Evolutionary conservation across 1,140 invertebrate species (phyloP).

Genomic region (Tetramorium parvispinum): DNA sequence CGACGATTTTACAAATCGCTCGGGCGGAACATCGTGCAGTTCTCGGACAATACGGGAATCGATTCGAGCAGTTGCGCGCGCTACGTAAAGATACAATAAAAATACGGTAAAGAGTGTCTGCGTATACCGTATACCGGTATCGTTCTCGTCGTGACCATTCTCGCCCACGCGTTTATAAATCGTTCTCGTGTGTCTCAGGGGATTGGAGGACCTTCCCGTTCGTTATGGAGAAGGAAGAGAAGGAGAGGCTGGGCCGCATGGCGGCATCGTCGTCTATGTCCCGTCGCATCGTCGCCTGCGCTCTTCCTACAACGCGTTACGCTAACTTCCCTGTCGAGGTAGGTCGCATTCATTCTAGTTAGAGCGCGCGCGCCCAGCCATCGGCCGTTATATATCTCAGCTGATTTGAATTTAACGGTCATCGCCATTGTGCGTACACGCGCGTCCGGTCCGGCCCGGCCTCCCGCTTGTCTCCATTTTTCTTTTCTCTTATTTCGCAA

Average conservation of each 20-base stretch:
- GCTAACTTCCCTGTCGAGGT: slow-evolving; percentile 14
- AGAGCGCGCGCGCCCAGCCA: slow-evolving; percentile 68
- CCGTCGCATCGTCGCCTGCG: neutral
- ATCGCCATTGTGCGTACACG: slow-evolving; percentile 76
- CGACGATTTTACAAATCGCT: neutral
- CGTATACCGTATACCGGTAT: slow-evolving; percentile 45
- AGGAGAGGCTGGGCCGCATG: neutral
- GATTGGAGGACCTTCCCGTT: slow-evolving; percentile 19
- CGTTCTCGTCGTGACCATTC: slow-evolving; percentile 65
- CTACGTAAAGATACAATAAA: neutral
- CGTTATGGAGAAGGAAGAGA: neutral
- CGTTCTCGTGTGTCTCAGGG: slow-evolving; percentile 44
- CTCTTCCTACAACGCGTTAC: slow-evolving; percentile 59
- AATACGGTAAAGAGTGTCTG: neutral
- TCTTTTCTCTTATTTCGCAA: slow-evolving; percentile 36
- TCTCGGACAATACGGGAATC: neutral
- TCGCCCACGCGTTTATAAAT: slow-evolving; percentile 73
- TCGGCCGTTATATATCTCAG: slow-evolving; percentile 77
- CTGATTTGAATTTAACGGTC: slow-evolving; percentile 83
- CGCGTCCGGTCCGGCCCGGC: slow-evolving; percentile 5
- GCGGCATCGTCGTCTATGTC: neutral
- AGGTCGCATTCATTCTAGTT: slow-evolving; percentile 76
- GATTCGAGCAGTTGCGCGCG: neutral
- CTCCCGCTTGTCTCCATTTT: slow-evolving; percentile 45
- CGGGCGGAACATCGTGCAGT: neutral